phyloP scores from a whole-genome alignment of 2,797 vertebrate species.

The Nasua narica region DNA sequence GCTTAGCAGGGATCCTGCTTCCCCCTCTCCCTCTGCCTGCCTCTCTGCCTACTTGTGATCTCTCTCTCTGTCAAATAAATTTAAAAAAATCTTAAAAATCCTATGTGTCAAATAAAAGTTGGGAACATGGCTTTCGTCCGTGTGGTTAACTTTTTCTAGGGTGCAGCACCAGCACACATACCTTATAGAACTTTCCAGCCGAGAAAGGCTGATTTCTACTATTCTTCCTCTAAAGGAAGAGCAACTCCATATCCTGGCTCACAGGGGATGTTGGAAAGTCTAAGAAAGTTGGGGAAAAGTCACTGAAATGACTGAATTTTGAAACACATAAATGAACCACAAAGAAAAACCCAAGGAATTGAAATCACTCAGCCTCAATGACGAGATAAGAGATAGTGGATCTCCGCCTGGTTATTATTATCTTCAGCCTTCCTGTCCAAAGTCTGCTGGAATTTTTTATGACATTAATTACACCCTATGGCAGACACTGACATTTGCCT shows the following conservation, averaged over 20 bases:
- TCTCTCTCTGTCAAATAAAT: too few species aligned
- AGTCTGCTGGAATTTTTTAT: slow-evolving; percentile 42
- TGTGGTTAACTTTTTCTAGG: not conserved
- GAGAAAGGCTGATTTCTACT: not conserved
- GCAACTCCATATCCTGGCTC: not conserved
- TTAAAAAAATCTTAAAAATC: not conserved
- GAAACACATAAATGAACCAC: not conserved
- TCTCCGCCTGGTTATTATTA: not conserved
- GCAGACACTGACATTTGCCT: not conserved
- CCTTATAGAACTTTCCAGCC: not conserved
- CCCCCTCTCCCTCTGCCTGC: too few species aligned
- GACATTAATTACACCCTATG: not conserved
- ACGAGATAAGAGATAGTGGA: not conserved
- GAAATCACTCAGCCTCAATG: not conserved
- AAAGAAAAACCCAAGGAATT: not conserved
- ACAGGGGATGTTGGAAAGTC: not conserved
- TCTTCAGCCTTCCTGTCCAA: not conserved
- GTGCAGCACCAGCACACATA: not conserved
- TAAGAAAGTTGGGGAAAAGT: not conserved
- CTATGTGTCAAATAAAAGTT: not conserved
- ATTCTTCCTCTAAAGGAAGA: not conserved
- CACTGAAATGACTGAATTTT: not conserved
- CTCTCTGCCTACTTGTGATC: too few species aligned
- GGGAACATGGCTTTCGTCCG: not conserved
- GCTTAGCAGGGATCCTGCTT: too few species aligned